Evolutionary conservation across 2,888 invertebrate species (phyloP), one percentile per base, ranked within the genome.

Genomic region (Ypsolopha sequella): DNA sequence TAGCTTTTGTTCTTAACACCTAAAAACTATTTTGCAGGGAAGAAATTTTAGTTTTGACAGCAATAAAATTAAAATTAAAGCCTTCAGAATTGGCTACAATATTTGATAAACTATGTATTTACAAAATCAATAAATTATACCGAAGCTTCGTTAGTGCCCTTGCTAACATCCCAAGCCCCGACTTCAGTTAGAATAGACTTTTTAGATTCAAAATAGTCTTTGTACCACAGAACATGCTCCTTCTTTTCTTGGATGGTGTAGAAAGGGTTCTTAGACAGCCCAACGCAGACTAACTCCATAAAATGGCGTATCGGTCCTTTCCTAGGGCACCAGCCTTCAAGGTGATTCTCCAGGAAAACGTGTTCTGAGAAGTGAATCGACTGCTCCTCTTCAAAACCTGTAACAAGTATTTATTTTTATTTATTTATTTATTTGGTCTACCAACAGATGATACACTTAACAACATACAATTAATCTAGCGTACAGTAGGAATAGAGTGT

Each of bases 241-340:
- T 88, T 89, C 72, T 99, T 99, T 63, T 97, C 95, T 57, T 92
- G 76, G 0, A 93, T 95, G 0, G 94, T 94, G 63, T 98, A 88
- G 76, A 95, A 96, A 0, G 96, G 93, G 84, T 99, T 99, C 76
- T 97, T 97, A 0, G 97, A 96, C 0, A 99, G 88, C 6, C 98
- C 99, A 0, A 93, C 91, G 60, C 95, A 93, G 0, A 99, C 98
- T 6, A 99, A 87, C 67, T 99, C 98, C 99, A 99, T 99, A 73
- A 97, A 99, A 76, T 98, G 96, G 7, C 97, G 89, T 58, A 99
- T 88, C 0, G 99, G 98, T 0, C 98, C 99, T 60, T 88, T 91
- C 46, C 85, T 88, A 0, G 99, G 98, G 70, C 99, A 98, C 94
- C 96, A 96, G 0, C 89, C 90, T 62, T 94, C 92, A 11, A 99